Evolutionary conservation across 2,888 invertebrate genomes (phyloP), one percentile per base, ranked within the genome.

Genomic region (Steinernema scapterisci): DNA sequence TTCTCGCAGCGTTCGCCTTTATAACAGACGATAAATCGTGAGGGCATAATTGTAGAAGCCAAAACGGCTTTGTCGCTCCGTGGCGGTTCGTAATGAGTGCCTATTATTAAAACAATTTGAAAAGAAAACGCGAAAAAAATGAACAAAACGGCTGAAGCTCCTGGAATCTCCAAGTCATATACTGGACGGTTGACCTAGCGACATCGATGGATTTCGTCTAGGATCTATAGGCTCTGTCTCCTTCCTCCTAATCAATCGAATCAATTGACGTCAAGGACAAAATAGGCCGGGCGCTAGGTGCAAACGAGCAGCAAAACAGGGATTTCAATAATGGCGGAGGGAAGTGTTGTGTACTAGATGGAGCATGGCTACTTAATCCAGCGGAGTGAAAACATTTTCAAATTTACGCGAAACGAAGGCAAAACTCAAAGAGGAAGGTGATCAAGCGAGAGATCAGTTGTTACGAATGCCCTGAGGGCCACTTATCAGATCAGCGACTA

Each of bases 401-500:
- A 27, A 25, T 63, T 63, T 31, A 63, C 63, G 63, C 63, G 63
- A 63, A 63, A 38, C 16, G 63, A 7, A 9, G 38, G 63, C 63
- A 13, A n/a, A 63, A 63, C 63, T 31, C 31, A 63, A 63, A 27
- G 63, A 63, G 31, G 38, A 31, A 63, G 31, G 11, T 31, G 21
- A 63, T 63, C 63, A 63, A 63, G 63, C 27, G 19, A 9, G 13
- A 16, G 16, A 63, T 27, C 63, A 63, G 27, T 27, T 63, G 63
- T 63, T 63, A 63, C 63, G 31, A 63, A 63, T n/a, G 63, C 63
- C 31, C 63, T 25, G 27, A 31, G 63, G 63, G 31, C 31, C 63
- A 63, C 63, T 31, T 63, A 63, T 63, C 63, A 63, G 63, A 63
- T 31, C 63, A 31, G 63, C 31, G 63, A 63, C 63, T 63, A 63